Percentiles rank a stretch among this genome's conserved stretches.
phyloP scores from a whole-genome alignment of 2,113 vertebrate genomes.

The Oncorhynchus masou region DNA sequence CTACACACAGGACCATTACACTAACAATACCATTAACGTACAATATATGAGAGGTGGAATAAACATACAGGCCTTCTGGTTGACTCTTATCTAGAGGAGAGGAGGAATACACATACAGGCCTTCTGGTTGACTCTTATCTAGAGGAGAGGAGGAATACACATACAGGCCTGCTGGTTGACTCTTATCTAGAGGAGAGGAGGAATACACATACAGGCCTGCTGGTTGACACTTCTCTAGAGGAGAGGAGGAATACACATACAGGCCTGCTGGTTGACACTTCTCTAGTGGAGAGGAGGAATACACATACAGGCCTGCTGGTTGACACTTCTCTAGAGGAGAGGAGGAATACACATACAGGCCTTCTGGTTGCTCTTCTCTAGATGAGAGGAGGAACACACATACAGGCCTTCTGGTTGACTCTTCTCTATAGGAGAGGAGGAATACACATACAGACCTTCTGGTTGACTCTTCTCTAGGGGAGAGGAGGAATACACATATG shows the following conservation, averaged over 20 bases:
- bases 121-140: too few relatives aligned
- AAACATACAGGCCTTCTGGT: too few relatives aligned
- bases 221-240: neutral
- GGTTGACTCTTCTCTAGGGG: neutral
- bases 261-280: neutral
- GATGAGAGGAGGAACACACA: conserved; percentile 35
- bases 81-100: too few relatives aligned
- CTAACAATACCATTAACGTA: too few relatives aligned
- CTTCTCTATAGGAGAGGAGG: too few relatives aligned
- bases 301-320: neutral
- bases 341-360: conserved; percentile 14
- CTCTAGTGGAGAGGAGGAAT: conserved; percentile 33
- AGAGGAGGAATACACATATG: conserved; percentile 29
- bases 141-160: conserved; percentile 34
- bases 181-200: conserved; percentile 29
- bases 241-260: conserved; percentile 32
- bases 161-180: neutral
- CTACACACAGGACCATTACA: too few relatives aligned
- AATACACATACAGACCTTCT: too few relatives aligned
- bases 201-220: neutral
- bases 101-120: too few relatives aligned
- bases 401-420: too few relatives aligned
- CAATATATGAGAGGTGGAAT: conserved; percentile 31
- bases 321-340: conserved; percentile 13
- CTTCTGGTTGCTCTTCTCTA: neutral